phyloP scores from a whole-genome alignment of 2,113 vertebrate genomes.

The Epinephelus fuscoguttatus region DNA sequence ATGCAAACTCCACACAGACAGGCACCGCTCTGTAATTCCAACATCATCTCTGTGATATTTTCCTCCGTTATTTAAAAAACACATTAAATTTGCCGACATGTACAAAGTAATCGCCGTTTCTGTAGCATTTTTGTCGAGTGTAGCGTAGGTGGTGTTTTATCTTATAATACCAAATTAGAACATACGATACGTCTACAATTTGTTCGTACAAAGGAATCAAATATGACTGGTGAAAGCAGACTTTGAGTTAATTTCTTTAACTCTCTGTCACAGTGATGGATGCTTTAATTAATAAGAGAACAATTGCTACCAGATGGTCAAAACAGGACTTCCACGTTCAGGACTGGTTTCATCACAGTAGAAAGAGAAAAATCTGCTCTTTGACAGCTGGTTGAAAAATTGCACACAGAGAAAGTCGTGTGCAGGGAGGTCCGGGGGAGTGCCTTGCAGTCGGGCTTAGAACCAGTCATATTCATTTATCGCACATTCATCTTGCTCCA shows the following conservation, averaged over 20 bases:
- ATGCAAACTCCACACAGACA: constrained; percentile 33
- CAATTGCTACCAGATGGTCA: constrained; percentile 5
- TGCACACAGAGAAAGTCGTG: not conserved
- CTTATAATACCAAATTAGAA: no score
- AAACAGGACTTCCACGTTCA: constrained; percentile 1
- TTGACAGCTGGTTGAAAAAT: constrained; percentile 15
- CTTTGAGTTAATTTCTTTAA: not conserved
- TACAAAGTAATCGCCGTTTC: not conserved
- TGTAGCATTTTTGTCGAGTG: not conserved
- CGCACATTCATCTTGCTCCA: constrained; percentile 17
- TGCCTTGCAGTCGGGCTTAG: constrained; percentile 1
- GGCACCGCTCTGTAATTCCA: not conserved
- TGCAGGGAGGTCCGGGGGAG: not conserved
- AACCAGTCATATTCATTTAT: constrained; percentile 36
- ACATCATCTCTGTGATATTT: constrained; percentile 2
- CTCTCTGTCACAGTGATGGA: no score
- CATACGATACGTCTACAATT: not conserved
- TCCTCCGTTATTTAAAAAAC: not conserved
- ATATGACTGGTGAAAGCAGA: not conserved
- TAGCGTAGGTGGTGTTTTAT: not conserved
- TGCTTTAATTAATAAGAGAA: not conserved
- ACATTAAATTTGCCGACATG: not conserved
- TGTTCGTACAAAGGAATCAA: not conserved
- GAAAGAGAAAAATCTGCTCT: constrained; percentile 10
- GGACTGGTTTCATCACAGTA: not conserved